phyloP scores from a whole-genome alignment of 2,888 invertebrate species.

The Drosophila meridiana region DNA sequence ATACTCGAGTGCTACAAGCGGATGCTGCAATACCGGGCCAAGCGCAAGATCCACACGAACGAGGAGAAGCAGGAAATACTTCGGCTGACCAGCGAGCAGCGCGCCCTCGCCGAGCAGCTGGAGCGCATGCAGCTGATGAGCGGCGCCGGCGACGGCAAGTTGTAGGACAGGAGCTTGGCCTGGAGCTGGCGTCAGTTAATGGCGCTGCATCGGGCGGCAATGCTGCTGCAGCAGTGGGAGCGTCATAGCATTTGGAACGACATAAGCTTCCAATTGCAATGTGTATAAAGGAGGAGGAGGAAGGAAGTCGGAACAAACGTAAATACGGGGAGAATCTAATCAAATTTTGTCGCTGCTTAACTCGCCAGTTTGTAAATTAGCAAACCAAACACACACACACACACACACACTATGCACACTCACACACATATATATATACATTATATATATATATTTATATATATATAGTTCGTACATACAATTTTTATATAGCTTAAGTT shows the following conservation, averaged over 20 bases:
- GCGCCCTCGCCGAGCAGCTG: conserved; percentile 82
- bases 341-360: conserved; percentile 38
- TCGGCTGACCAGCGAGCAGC: conserved; percentile 89
- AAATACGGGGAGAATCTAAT: conserved; percentile 4
- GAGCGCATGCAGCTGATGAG: conserved; percentile 75
- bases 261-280: conserved; percentile 56
- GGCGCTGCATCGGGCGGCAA: conserved; percentile 76
- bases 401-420: conserved; percentile 2
- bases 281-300: conserved; percentile 32
- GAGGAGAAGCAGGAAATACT: conserved; percentile 93
- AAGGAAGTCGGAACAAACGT: neutral
- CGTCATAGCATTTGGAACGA: conserved; percentile 52
- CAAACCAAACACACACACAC: conserved; percentile 19
- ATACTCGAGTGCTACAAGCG: conserved; percentile 94
- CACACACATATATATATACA: conserved; percentile 16
- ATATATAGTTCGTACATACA: conserved; percentile 53
- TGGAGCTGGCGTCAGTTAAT: conserved; percentile 72
- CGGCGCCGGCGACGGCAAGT: conserved; percentile 39
- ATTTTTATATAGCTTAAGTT: conserved; percentile 71
- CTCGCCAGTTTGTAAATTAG: conserved; percentile 56
- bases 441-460: conserved; percentile 19
- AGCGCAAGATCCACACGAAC: conserved; percentile 91
- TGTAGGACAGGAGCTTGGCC: conserved; percentile 77
- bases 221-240: conserved; percentile 48
- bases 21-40: conserved; percentile 91